phyloP scores from a whole-genome alignment of 2,113 vertebrate genomes.

The Aix galericulata region DNA sequence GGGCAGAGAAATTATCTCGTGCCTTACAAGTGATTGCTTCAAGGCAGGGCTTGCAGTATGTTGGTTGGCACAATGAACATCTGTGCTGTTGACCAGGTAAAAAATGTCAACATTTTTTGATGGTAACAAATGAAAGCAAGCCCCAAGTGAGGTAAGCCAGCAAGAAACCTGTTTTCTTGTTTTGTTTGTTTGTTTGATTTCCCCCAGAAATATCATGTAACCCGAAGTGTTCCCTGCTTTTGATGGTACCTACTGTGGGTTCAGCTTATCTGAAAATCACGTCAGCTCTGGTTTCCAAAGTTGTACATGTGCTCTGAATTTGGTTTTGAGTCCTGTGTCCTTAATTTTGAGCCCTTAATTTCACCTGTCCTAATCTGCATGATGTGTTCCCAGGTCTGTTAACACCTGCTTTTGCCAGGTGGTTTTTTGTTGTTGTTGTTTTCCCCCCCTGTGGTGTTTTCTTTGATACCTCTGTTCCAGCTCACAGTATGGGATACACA shows the following conservation, averaged over 20 bases:
- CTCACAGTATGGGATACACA: neutral
- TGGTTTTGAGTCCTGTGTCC: neutral
- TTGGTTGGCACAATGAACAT: neutral
- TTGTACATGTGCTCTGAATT: accelerated
- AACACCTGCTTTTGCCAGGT: neutral
- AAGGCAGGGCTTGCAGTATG: neutral
- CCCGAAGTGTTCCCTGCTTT: neutral
- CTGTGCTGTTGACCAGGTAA: neutral
- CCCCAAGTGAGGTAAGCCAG: neutral
- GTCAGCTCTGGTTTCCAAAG: neutral
- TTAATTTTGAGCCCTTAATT: neutral
- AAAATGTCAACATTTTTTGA: neutral
- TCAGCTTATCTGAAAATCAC: neutral
- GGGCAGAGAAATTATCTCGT: neutral
- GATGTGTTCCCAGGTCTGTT: neutral
- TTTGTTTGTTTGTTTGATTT: neutral
- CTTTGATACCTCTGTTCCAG: neutral
- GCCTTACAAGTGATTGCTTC: slow-evolving; percentile 39
- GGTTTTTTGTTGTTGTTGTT: neutral
- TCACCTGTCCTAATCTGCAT: neutral
- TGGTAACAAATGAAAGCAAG: neutral
- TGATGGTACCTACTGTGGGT: neutral
- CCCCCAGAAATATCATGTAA: neutral
- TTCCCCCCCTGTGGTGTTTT: neutral
- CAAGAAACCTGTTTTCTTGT: neutral